Evolutionary conservation across 2,113 vertebrate genomes (phyloP).

Genomic region (Lophotis ruficrista): DNA sequence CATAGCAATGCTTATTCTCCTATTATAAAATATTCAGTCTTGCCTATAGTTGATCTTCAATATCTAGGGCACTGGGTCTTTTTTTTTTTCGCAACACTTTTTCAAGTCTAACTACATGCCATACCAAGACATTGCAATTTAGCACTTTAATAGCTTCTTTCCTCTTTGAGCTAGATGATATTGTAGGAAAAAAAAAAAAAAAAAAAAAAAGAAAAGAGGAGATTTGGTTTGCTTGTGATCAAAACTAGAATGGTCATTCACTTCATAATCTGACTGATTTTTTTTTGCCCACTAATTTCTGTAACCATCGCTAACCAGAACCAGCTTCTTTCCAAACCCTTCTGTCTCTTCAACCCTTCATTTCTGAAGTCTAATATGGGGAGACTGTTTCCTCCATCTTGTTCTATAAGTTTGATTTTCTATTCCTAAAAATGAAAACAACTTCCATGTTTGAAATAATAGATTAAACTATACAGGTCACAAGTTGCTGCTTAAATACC

Average conservation of each 20-base stretch:
- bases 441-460: not conserved
- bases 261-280: not conserved
- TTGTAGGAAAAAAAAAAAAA: not conserved
- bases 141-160: slow-evolving; percentile 1
- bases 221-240: not conserved
- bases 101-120: not conserved
- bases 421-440: not conserved
- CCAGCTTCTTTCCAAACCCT: not conserved
- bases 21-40: slow-evolving; percentile 6
- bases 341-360: not conserved
- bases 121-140: not conserved
- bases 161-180: not conserved
- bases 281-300: not conserved
- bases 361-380: not conserved
- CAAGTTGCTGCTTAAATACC: not conserved
- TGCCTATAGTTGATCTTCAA: slow-evolving; percentile 2
- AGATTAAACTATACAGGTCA: not conserved
- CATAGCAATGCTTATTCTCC: not conserved
- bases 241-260: not conserved
- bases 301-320: not conserved
- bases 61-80: not conserved
- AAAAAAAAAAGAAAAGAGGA: not conserved
- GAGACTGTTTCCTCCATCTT: not conserved
- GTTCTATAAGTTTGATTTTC: not conserved
- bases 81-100: not conserved